Conservation (phyloP, 2,113 vertebrate species). For the Procavia capensis region DNA sequence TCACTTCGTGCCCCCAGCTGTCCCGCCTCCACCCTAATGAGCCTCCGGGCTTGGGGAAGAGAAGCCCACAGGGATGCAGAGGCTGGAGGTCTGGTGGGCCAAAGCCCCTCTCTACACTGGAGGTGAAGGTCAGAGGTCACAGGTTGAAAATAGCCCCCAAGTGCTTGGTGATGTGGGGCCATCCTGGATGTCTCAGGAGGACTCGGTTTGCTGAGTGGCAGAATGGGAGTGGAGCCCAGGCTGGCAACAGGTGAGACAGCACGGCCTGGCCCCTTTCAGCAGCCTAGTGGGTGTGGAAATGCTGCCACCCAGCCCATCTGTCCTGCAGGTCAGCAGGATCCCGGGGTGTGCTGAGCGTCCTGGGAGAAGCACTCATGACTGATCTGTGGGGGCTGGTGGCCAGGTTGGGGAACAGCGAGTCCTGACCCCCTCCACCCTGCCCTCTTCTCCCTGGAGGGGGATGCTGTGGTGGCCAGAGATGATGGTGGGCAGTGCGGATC, state of each 20-base stretch:
- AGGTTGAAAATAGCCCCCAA: neutral
- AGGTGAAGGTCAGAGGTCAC: neutral
- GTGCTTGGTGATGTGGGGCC: rapidly evolving
- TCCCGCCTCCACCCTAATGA: no score
- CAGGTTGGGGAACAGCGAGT: rapidly evolving
- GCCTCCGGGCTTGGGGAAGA: neutral
- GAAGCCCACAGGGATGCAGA: rapidly evolving
- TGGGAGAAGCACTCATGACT: neutral
- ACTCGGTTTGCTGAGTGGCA: rapidly evolving
- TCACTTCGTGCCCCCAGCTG: neutral
- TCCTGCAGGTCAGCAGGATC: neutral
- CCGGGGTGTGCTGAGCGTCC: neutral
- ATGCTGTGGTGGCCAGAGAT: no score
- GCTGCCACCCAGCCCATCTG: no score
- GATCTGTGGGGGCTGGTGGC: neutral
- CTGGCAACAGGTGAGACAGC: neutral
- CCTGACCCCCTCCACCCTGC: neutral
- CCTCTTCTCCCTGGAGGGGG: neutral
- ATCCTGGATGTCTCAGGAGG: rapidly evolving
- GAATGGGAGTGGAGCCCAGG: neutral
- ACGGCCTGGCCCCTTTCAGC: rapidly evolving
- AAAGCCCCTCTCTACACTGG: neutral
- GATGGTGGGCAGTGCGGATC: neutral
- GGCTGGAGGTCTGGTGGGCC: neutral
- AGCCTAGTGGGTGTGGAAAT: neutral